Evolutionary conservation across 2,113 vertebrate species (phyloP).

Genomic region (Hyaena hyaena): DNA sequence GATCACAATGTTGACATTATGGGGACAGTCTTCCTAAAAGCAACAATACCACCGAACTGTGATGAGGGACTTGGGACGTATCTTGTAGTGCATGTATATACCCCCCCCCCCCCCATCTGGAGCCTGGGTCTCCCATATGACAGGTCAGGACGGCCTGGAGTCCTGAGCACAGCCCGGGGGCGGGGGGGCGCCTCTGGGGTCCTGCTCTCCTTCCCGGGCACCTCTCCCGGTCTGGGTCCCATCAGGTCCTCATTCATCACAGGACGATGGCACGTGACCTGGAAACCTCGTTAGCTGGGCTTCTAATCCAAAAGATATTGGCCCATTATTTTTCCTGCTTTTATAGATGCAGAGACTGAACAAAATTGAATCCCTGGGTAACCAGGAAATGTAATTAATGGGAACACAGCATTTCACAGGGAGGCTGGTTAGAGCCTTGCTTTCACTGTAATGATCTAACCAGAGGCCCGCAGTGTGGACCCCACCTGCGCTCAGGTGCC

Average conservation of each 20-base stretch:
- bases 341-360: background rate
- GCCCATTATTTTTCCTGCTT: background rate
- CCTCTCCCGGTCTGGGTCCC: rapidly evolving
- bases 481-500: rapidly evolving
- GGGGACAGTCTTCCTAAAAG: background rate
- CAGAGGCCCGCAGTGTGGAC: rapidly evolving
- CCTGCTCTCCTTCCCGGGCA: rapidly evolving
- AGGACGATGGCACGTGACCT: rapidly evolving
- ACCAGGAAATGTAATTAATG: background rate
- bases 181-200: rapidly evolving
- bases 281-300: background rate
- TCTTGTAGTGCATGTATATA: rapidly evolving
- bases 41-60: rapidly evolving
- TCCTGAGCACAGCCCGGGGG: background rate
- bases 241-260: background rate
- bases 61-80: rapidly evolving
- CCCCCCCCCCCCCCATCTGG: too few relatives aligned
- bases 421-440: background rate
- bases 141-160: rapidly evolving
- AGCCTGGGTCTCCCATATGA: rapidly evolving
- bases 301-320: background rate
- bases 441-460: rapidly evolving
- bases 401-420: background rate
- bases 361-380: background rate
- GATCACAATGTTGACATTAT: rapidly evolving